phyloP scores from a whole-genome alignment of 92 coral and sea anemone genomes.

The Metridium senile region DNA sequence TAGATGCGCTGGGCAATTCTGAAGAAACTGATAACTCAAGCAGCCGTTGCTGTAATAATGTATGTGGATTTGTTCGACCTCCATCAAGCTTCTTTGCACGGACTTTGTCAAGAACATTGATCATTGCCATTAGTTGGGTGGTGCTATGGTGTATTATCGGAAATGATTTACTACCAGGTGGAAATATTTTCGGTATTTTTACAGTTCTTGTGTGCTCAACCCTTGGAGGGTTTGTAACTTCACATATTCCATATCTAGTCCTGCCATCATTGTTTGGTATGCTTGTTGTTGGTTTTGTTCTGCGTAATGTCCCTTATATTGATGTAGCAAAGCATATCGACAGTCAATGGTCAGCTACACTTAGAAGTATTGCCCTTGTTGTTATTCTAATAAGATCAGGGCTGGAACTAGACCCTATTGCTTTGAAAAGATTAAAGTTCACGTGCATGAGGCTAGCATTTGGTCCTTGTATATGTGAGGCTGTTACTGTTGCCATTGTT shows the following conservation, averaged over 20 bases:
- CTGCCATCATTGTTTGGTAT: conserved; percentile 89
- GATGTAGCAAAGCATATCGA: conserved; percentile 81
- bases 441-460: conserved; percentile 90
- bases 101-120: conserved; percentile 63
- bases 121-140: conserved; percentile 63
- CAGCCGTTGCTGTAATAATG: background rate
- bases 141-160: conserved; percentile 84
- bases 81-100: conserved; percentile 71
- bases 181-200: conserved; percentile 85
- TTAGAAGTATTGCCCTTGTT: conserved; percentile 89
- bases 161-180: conserved; percentile 79
- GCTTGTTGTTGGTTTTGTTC: conserved; percentile 89
- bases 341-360: conserved; percentile 83
- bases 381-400: conserved; percentile 93
- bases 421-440: conserved; percentile 81
- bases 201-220: conserved; percentile 74
- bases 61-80: conserved; percentile 42
- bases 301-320: conserved; percentile 74
- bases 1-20: conserved; percentile 1
- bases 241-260: conserved; percentile 61
- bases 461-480: conserved; percentile 88
- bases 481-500: conserved; percentile 84
- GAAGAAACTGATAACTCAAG: background rate
- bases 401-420: conserved; percentile 85
- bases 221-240: conserved; percentile 81